Conservation (phyloP, 2,888 invertebrate genomes). For the Oxycera nigricornis region DNA sequence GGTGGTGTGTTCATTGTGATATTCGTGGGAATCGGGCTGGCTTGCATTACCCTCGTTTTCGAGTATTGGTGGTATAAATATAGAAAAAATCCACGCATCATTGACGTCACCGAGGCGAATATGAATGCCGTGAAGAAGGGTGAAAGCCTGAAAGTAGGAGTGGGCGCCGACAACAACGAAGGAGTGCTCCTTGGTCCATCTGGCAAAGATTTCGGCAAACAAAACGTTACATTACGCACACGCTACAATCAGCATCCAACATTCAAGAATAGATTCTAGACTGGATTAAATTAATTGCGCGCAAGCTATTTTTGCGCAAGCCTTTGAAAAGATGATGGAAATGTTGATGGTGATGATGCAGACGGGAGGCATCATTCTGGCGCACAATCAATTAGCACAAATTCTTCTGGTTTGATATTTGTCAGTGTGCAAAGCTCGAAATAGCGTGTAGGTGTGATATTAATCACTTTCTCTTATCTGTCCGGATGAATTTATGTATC, state of each 20-base stretch:
- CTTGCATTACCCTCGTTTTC: constrained; percentile 87
- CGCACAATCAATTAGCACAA: constrained; percentile 14
- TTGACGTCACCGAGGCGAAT: constrained; percentile 68
- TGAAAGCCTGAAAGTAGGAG: constrained; percentile 1
- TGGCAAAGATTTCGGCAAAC: constrained; percentile 52
- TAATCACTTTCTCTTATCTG: neutral
- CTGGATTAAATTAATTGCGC: neutral
- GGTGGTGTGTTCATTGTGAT: constrained; percentile 98
- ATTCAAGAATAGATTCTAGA: constrained; percentile 58
- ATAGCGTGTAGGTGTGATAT: neutral
- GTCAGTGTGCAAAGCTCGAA: neutral
- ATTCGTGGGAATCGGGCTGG: constrained; percentile 91
- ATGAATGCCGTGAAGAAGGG: constrained; percentile 49
- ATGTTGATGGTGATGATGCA: neutral
- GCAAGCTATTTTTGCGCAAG: neutral
- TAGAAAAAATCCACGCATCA: constrained; percentile 69
- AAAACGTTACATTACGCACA: constrained; percentile 53
- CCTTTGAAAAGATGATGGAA: neutral
- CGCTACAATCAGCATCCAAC: constrained; percentile 59
- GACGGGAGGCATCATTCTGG: neutral
- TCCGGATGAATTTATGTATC: too few relatives aligned
- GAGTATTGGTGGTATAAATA: constrained; percentile 95
- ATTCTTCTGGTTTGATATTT: neutral
- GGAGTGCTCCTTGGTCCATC: constrained; percentile 57
- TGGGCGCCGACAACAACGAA: constrained; percentile 50